Percentiles rank a stretch among this genome's conserved stretches.
Evolutionary conservation across 2,797 vertebrate species (phyloP).

Genomic region (Chromis chromis): DNA sequence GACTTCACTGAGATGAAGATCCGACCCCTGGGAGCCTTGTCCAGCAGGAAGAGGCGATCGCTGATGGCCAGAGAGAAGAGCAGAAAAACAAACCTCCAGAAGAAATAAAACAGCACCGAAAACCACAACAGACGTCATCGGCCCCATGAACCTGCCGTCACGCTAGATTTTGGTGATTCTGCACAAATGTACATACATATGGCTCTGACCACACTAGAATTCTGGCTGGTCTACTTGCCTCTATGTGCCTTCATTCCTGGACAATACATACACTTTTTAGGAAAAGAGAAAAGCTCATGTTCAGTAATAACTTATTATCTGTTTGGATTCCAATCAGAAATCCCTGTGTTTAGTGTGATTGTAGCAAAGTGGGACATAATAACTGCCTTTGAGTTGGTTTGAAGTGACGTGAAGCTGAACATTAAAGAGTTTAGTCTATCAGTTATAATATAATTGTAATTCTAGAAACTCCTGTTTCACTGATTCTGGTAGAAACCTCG

Average conservation of each 20-base stretch:
- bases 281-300: slow-evolving; percentile 17
- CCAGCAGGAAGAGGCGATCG: slow-evolving; percentile 82
- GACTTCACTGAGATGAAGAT: slow-evolving; percentile 92
- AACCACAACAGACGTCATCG: slow-evolving; percentile 5
- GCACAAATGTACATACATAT: slow-evolving; percentile 39
- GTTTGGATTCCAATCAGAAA: slow-evolving; percentile 37
- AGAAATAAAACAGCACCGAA: slow-evolving; percentile 33
- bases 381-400: slow-evolving; percentile 29
- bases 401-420: slow-evolving; percentile 29
- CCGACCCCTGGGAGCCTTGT: slow-evolving; percentile 75
- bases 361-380: slow-evolving; percentile 1
- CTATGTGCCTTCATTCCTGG: slow-evolving; percentile 18
- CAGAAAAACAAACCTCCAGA: slow-evolving; percentile 54
- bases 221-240: slow-evolving; percentile 6
- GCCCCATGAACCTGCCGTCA: slow-evolving; percentile 33
- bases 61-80: slow-evolving; percentile 69
- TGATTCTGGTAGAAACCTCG: slow-evolving; percentile 29
- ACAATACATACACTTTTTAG: slow-evolving; percentile 11
- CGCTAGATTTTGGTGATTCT: slow-evolving; percentile 45
- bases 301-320: slow-evolving; percentile 57
- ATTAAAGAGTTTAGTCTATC: slow-evolving; percentile 20
- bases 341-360: slow-evolving; percentile 37
- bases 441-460: slow-evolving; percentile 15
- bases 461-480: slow-evolving; percentile 38
- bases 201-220: neutral